Conservation (phyloP, 2,797 vertebrate genomes). For the Clarias platycephalus region DNA sequence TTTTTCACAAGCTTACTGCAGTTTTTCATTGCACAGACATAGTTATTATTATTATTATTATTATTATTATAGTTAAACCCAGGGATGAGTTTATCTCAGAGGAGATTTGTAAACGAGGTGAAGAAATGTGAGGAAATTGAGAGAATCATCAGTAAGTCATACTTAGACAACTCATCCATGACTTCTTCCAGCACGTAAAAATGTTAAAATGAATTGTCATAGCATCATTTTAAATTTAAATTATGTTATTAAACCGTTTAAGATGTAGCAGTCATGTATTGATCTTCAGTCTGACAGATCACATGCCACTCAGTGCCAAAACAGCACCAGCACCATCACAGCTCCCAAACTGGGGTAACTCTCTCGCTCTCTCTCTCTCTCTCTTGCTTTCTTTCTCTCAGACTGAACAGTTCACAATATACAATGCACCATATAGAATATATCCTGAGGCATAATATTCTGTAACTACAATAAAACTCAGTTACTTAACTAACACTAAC, state of each 20-base stretch:
- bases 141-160: constrained; percentile 57
- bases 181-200: constrained; percentile 60
- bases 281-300: constrained; percentile 56
- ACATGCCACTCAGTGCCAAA: constrained; percentile 21
- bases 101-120: constrained; percentile 60
- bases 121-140: constrained; percentile 63
- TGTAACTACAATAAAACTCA: neutral
- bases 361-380: too few species aligned
- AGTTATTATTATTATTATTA: neutral
- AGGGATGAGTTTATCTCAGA: constrained; percentile 47
- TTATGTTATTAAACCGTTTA: constrained; percentile 1
- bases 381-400: too few species aligned
- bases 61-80: constrained; percentile 52
- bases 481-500: neutral
- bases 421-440: neutral
- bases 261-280: constrained; percentile 50
- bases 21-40: neutral
- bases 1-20: neutral
- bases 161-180: constrained; percentile 43
- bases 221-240: neutral
- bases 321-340: constrained; percentile 46
- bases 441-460: neutral
- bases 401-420: neutral
- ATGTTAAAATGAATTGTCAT: neutral
- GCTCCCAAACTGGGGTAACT: constrained; percentile 56